Percentiles rank a stretch among this genome's conserved stretches.
These are phyloP conservation scores for Lordiphosa mommai DNA, from an alignment of 1,140 invertebrate genomes.

Conservation along the genomic window DNA sequence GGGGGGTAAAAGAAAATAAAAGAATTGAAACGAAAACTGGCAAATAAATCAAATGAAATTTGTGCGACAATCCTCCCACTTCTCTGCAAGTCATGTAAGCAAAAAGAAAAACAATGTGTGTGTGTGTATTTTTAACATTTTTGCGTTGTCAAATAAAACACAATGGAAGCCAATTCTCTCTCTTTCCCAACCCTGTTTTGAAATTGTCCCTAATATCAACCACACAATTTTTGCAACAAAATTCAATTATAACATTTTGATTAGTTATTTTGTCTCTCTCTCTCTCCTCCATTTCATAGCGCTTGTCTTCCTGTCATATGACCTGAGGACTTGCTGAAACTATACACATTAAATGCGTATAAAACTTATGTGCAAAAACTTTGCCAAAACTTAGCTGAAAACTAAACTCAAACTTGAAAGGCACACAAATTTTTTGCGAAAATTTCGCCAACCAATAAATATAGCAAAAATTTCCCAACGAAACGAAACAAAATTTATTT, in stretches of 20 bases:
- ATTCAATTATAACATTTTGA: slow-evolving; percentile 74
- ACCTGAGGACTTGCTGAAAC: too few species aligned
- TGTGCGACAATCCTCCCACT: slow-evolving; percentile 44
- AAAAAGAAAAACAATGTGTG: slow-evolving; percentile 33
- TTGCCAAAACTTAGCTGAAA: too few species aligned
- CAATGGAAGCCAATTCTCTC: slow-evolving; percentile 38
- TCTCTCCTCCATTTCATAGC: too few species aligned
- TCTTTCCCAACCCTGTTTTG: neutral
- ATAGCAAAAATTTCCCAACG: too few species aligned
- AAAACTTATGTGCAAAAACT: too few species aligned
- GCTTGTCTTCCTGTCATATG: too few species aligned
- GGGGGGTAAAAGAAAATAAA: neutral
- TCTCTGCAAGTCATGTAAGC: slow-evolving; percentile 35
- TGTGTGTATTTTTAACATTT: slow-evolving; percentile 58
- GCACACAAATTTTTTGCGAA: too few species aligned
- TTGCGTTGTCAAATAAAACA: slow-evolving; percentile 67
- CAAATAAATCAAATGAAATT: slow-evolving; percentile 76
- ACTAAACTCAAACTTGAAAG: too few species aligned
- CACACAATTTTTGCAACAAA: slow-evolving; percentile 28
- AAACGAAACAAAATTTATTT: too few species aligned
- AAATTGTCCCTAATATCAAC: slow-evolving; percentile 45
- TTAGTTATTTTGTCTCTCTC: slow-evolving; percentile 2
- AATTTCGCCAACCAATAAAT: too few species aligned
- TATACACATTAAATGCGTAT: too few species aligned
- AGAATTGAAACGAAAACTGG: slow-evolving; percentile 60